These are phyloP conservation scores for Drosophila insularis DNA, from an alignment of 1,140 invertebrate genomes.

Conservation along the genomic window DNA sequence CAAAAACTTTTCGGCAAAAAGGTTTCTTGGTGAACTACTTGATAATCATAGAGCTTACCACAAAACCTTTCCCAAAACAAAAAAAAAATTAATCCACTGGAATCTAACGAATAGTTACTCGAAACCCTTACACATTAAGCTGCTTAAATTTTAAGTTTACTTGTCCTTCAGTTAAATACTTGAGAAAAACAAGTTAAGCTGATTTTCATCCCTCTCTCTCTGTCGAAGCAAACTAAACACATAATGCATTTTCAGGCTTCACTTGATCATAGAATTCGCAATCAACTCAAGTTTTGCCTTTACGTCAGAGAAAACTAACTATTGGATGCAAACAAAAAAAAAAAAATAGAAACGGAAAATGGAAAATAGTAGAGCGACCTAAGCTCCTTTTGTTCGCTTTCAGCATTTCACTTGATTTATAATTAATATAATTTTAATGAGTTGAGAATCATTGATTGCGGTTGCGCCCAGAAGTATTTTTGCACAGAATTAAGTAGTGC, in stretches of 20 bases:
- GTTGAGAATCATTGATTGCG: conserved; percentile 16
- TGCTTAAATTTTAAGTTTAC: neutral
- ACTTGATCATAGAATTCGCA: conserved; percentile 12
- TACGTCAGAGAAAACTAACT: neutral
- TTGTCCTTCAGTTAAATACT: neutral
- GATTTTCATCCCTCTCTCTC: neutral
- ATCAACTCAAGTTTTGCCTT: conserved; percentile 6
- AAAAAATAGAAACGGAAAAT: neutral
- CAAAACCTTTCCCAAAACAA: neutral
- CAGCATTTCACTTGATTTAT: conserved; percentile 11
- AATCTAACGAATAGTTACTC: neutral
- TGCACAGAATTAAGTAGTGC: neutral
- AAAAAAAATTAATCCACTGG: neutral
- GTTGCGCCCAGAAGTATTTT: neutral
- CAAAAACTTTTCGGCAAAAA: conserved; percentile 3
- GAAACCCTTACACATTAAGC: neutral
- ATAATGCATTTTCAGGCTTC: conserved; percentile 16
- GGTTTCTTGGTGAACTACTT: neutral
- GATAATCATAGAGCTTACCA: conserved; percentile 2
- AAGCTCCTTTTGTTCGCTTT: conserved; percentile 9
- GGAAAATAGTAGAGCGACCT: neutral
- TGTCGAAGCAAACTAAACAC: conserved; percentile 3
- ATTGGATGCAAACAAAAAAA: neutral
- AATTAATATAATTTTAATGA: conserved; percentile 19
- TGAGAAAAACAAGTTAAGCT: conserved; percentile 16